Percentiles rank a stretch among this genome's conserved stretches.
Evolutionary conservation across 2,888 invertebrate species (phyloP).

Genomic region (Morpho helenor): DNA sequence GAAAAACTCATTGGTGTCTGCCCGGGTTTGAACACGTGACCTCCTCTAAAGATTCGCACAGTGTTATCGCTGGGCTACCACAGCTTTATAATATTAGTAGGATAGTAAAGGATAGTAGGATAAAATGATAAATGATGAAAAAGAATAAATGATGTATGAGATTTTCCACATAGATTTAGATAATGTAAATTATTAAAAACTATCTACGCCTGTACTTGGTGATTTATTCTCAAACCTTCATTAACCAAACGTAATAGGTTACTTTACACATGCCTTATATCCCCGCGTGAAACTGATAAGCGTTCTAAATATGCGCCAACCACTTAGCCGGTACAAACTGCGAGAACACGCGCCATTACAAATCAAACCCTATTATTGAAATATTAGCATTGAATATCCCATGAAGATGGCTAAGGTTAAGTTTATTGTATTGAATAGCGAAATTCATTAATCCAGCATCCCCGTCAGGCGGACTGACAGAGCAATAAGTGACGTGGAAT

Average conservation of each 20-base stretch:
- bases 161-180: too few relatives aligned
- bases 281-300: conserved; percentile 29
- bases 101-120: too few relatives aligned
- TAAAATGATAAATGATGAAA: too few relatives aligned
- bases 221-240: conserved; percentile 23
- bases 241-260: conserved; percentile 21
- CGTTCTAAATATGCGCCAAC: conserved; percentile 23
- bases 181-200: too few relatives aligned
- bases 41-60: too few relatives aligned
- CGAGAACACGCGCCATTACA: neutral
- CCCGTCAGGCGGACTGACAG: conserved; percentile 39
- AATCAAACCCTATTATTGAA: conserved; percentile 1
- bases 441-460: conserved; percentile 38
- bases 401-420: conserved; percentile 5
- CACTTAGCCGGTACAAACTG: conserved; percentile 22
- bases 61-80: too few relatives aligned
- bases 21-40: too few relatives aligned
- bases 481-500: conserved; percentile 37
- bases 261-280: conserved; percentile 18
- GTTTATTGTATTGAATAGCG: conserved; percentile 27
- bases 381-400: conserved; percentile 7
- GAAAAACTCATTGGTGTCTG: too few relatives aligned
- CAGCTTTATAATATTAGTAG: too few relatives aligned
- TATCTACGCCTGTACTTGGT: neutral
- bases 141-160: too few relatives aligned